These are phyloP conservation scores for Myanophis thanlyinensis DNA, from an alignment of 2,113 vertebrate genomes.

Conservation along the genomic window DNA sequence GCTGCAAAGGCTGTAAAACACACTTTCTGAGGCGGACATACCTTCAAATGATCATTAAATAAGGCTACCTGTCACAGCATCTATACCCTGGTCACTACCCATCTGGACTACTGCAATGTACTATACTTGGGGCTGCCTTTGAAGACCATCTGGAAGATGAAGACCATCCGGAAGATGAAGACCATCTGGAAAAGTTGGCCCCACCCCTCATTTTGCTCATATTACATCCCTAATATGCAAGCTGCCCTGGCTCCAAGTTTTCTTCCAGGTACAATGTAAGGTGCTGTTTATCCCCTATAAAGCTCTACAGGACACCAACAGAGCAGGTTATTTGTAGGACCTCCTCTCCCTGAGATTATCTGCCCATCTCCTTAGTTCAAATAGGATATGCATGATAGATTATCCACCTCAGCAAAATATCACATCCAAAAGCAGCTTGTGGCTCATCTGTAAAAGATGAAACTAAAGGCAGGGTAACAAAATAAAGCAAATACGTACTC, in stretches of 20 bases:
- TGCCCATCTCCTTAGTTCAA: not conserved
- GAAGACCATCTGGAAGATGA: not conserved
- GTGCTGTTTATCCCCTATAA: not conserved
- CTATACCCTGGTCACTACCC: not conserved
- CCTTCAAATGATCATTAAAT: not conserved
- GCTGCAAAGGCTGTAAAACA: not conserved
- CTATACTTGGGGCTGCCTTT: not conserved
- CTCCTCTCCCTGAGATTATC: not conserved
- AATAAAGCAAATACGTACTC: constrained; percentile 70
- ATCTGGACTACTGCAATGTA: not conserved
- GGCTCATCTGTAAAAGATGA: not conserved
- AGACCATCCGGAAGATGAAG: not conserved
- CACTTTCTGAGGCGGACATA: not conserved
- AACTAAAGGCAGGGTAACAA: not conserved
- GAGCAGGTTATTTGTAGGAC: not conserved
- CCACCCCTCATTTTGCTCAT: not conserved
- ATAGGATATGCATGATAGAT: not conserved
- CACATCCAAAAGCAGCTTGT: not conserved
- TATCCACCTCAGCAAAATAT: not conserved
- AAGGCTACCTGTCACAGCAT: not conserved
- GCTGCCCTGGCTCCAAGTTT: not conserved
- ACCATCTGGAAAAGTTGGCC: not conserved
- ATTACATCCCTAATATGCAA: not conserved
- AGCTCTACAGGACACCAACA: not conserved
- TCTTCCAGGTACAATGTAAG: not conserved